These are phyloP conservation scores for Hesperia comma DNA, from an alignment of 2,888 invertebrate genomes.

Conservation along the genomic window DNA sequence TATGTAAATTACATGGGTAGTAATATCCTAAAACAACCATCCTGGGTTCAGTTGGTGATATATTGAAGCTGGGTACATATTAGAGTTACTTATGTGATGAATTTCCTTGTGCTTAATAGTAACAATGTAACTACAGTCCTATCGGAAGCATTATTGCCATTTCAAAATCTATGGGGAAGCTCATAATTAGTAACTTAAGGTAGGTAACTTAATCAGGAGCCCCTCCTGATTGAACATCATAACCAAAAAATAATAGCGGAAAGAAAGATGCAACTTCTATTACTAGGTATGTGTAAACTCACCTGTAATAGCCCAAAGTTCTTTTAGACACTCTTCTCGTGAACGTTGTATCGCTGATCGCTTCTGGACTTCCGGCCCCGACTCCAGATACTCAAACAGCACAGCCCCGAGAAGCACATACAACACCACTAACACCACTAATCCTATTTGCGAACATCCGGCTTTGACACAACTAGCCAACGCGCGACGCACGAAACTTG, in stretches of 20 bases:
- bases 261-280: too few species aligned
- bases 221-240: too few species aligned
- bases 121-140: too few species aligned
- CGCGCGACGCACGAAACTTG: constrained; percentile 64
- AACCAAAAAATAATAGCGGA: too few species aligned
- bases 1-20: constrained; percentile 29
- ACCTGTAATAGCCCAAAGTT: constrained; percentile 93
- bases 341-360: constrained; percentile 85
- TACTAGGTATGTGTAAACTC: too few species aligned
- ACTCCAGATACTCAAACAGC: constrained; percentile 90
- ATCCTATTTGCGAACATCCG: constrained; percentile 88
- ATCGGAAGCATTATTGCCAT: too few species aligned
- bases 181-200: too few species aligned
- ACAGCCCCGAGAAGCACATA: constrained; percentile 90
- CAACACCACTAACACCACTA: constrained; percentile 88
- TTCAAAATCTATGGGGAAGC: too few species aligned
- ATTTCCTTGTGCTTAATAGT: not conserved
- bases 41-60: not conserved
- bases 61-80: not conserved
- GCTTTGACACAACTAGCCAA: constrained; percentile 76
- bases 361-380: constrained; percentile 86
- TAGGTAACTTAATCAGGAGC: too few species aligned
- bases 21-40: constrained; percentile 35
- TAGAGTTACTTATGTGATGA: not conserved
- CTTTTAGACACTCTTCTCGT: constrained; percentile 87